Evolutionary conservation across 1,140 invertebrate genomes (phyloP).

Genomic region (Bombus vancouverensis): DNA sequence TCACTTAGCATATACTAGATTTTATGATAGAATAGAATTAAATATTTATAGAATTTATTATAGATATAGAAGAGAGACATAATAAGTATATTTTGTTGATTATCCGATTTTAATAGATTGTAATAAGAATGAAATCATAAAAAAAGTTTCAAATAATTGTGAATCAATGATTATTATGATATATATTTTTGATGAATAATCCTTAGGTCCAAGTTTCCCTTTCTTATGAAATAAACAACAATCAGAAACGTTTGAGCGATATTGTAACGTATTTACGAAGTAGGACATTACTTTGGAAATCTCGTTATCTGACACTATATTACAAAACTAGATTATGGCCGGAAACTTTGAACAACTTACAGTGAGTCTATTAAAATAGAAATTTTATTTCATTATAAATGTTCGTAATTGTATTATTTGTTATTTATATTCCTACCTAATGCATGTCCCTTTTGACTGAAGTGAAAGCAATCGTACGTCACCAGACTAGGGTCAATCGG

Average conservation of each 20-base stretch:
- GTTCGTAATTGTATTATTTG: background rate
- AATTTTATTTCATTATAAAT: background rate
- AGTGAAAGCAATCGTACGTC: slow-evolving; percentile 87
- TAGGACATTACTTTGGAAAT: background rate
- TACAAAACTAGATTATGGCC: background rate
- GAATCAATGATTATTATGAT: background rate
- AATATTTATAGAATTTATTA: too few relatives aligned
- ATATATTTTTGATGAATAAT: too few relatives aligned
- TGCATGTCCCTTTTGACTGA: slow-evolving; percentile 85
- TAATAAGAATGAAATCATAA: too few relatives aligned
- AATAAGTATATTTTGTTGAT: too few relatives aligned
- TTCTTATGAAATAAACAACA: background rate
- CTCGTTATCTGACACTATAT: background rate
- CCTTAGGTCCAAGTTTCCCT: background rate
- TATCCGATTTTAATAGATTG: background rate
- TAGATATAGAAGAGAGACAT: too few relatives aligned
- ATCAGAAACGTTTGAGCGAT: background rate
- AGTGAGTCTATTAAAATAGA: background rate
- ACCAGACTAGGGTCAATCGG: slow-evolving; percentile 82
- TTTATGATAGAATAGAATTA: too few relatives aligned
- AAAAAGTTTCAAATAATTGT: background rate
- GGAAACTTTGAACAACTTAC: background rate
- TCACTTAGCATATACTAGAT: too few relatives aligned
- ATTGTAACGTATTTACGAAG: background rate
- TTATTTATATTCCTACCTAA: slow-evolving; percentile 76